Conservation (phyloP, 2,113 vertebrate genomes). For the Clarias magur region DNA sequence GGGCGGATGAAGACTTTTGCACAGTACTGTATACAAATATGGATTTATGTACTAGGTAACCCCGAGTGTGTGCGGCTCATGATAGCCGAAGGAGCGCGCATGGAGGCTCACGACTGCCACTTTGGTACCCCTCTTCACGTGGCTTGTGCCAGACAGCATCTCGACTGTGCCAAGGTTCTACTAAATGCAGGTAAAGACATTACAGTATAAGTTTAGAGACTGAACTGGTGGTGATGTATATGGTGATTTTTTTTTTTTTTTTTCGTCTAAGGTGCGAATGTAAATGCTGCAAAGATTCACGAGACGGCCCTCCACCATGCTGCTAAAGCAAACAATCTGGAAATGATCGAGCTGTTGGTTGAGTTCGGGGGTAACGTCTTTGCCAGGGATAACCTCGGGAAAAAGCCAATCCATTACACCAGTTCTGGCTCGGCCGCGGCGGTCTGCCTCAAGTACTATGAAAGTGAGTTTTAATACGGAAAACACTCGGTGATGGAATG, state of each 20-base stretch:
- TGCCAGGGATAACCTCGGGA: slow-evolving; percentile 84
- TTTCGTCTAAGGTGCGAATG: slow-evolving; percentile 82
- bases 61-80: slow-evolving; percentile 86
- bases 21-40: background rate
- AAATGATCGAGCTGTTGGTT: slow-evolving; percentile 86
- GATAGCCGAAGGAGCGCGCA: slow-evolving; percentile 82
- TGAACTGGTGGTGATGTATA: background rate
- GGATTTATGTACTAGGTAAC: slow-evolving; percentile 73
- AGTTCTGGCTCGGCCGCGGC: slow-evolving; percentile 74
- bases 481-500: background rate
- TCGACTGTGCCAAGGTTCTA: slow-evolving; percentile 83
- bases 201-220: background rate
- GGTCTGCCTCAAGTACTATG: slow-evolving; percentile 81
- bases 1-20: no score
- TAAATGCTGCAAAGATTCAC: slow-evolving; percentile 90
- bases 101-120: slow-evolving; percentile 91
- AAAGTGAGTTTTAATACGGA: slow-evolving; percentile 75
- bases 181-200: slow-evolving; percentile 81
- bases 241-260: background rate
- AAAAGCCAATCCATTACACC: slow-evolving; percentile 83
- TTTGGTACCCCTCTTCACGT: slow-evolving; percentile 92
- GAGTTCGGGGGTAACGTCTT: slow-evolving; percentile 88
- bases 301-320: slow-evolving; percentile 93
- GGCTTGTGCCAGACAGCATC: slow-evolving; percentile 84
- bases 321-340: slow-evolving; percentile 79